Conservation (phyloP, 2,888 invertebrate genomes). For the Harpalus rufipes region DNA sequence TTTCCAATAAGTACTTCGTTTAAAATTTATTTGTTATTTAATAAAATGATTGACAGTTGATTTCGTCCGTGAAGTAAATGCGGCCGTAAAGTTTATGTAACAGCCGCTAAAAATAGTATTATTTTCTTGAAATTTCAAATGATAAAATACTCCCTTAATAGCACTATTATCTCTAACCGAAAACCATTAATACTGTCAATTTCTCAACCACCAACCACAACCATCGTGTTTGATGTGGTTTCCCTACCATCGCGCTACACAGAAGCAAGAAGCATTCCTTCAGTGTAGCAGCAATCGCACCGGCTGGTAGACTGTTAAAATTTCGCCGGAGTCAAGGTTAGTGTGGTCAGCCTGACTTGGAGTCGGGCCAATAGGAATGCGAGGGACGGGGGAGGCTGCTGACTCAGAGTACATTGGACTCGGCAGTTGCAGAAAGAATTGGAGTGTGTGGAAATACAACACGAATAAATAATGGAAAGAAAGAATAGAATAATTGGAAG, state of each 20-base stretch:
- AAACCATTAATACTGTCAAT: neutral
- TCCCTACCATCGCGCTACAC: neutral
- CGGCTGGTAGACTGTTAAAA: neutral
- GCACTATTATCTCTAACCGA: too few species aligned
- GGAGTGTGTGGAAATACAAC: neutral
- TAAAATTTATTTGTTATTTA: too few species aligned
- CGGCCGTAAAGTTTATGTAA: too few species aligned
- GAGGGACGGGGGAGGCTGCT: neutral
- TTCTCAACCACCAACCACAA: neutral
- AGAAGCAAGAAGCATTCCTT: neutral
- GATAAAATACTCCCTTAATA: too few species aligned
- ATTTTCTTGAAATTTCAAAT: too few species aligned
- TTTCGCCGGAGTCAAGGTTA: slow-evolving; percentile 4
- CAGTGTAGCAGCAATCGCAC: neutral
- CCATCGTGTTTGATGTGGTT: neutral
- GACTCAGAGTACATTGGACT: slow-evolving; percentile 5
- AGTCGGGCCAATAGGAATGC: neutral
- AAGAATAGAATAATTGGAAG: too few species aligned
- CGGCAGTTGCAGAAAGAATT: neutral
- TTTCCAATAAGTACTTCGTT: too few species aligned
- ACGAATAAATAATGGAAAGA: too few species aligned
- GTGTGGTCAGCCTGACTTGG: neutral
- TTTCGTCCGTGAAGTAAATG: too few species aligned
- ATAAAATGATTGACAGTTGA: too few species aligned
- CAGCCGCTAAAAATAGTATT: too few species aligned